Base-by-base conservation (phyloP, 2,797 vertebrate genomes). In the Novumbra hubbsi region DNA sequence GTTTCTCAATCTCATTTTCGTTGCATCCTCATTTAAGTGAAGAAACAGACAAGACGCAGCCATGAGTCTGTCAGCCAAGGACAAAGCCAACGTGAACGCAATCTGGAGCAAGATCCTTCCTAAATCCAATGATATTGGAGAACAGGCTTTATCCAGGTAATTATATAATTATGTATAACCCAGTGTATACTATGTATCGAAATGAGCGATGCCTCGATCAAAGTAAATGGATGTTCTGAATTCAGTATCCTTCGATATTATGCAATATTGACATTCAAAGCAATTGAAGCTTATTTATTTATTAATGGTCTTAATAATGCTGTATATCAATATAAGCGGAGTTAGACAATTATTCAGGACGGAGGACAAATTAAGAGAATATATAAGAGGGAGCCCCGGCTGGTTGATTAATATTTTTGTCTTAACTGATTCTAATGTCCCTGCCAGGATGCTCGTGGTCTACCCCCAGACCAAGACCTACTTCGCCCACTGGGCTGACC, bases 381-480 rank as follows among this genome's bases (percentile, higher is more conserved):
- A 45, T 3, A 45, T 11, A 12, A 12, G 41, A 11, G 41, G 34
- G 34, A 38, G 34, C 34, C 4, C 34, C 34, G 50, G 5, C 6
- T 55, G 7, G 8, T 0, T 5, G 7, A 55, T 55, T 7, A 55
- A 19, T 2, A 1, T n/a, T 55, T 55, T 38, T 38, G 34, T 38
- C 34, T 38, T 38, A 38, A 38, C 34, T 38, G 34, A 38, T 38
- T 62, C 57, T 63, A 30, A 63, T 30, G 27, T 30, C 27, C 19
- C 5, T 66, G 2, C 3, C 83, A 95, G 94, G 87, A 88, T 94
- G 93, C 78, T 96, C 60, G 0, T 0, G 0, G 91, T 92, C 65
- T 94, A 93, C 32, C 93, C 94, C 0, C 91, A 94, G 73, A 94
- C 93, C 83, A 95, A 95, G 82, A 92, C 86, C 83, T 95, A 95